Percentiles rank a stretch among this genome's conserved stretches.
These are phyloP conservation scores for Hormaphis cornu DNA, from an alignment of 1,140 invertebrate species.

Conservation along the genomic window DNA sequence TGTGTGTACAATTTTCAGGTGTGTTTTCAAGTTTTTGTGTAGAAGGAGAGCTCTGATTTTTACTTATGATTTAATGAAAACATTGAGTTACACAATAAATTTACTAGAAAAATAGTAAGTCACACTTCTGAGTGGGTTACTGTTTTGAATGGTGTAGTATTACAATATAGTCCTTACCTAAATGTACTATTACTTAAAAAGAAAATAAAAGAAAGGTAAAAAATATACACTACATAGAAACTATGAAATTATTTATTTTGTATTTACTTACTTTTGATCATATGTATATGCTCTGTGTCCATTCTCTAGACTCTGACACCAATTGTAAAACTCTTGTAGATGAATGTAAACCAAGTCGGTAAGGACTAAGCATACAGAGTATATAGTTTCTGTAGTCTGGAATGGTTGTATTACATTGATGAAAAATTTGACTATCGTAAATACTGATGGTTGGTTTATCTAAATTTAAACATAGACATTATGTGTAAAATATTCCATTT, in stretches of 20 bases:
- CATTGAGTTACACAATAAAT: too few species aligned
- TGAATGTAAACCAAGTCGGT: slow-evolving; percentile 14
- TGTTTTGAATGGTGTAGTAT: too few species aligned
- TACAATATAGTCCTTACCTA: too few species aligned
- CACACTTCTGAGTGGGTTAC: too few species aligned
- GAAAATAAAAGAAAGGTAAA: background rate
- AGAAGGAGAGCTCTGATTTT: too few species aligned
- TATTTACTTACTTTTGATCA: background rate
- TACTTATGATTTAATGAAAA: too few species aligned
- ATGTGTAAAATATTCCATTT: background rate
- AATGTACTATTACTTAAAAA: background rate
- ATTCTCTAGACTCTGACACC: background rate
- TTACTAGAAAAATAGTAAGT: too few species aligned
- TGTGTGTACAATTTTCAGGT: too few species aligned
- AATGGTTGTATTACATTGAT: background rate
- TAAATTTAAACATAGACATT: background rate
- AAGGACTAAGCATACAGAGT: background rate
- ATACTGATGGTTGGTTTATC: background rate
- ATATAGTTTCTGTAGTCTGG: background rate
- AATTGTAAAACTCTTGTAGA: slow-evolving; percentile 3
- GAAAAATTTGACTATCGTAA: slow-evolving; percentile 2
- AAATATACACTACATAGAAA: too few species aligned
- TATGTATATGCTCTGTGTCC: background rate
- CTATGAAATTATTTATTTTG: too few species aligned
- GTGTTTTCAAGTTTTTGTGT: too few species aligned